A percentile compares a stretch with the other conserved stretches of the same genome.
These are phyloP conservation scores for Periophthalmus modestus DNA, from an alignment of 2,113 vertebrate species.

Conservation along the genomic window DNA sequence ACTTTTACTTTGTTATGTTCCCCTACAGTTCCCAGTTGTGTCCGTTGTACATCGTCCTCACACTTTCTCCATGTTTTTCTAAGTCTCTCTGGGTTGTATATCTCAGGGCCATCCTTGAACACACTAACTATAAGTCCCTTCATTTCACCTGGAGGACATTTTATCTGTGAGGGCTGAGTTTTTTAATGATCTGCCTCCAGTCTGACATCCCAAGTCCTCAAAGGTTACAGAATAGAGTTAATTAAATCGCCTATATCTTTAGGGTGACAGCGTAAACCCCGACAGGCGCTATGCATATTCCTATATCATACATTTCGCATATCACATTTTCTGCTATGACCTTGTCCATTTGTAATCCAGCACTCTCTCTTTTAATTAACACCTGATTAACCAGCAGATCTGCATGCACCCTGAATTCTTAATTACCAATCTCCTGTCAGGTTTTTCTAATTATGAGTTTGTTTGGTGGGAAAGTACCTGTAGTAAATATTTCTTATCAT, in stretches of 20 bases:
- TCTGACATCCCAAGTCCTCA: slow-evolving; percentile 38
- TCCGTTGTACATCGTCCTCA: background rate
- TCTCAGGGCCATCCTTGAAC: slow-evolving; percentile 27
- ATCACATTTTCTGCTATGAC: slow-evolving; percentile 1
- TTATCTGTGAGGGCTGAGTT: slow-evolving; percentile 21
- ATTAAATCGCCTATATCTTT: slow-evolving; percentile 52
- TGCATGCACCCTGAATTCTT: background rate
- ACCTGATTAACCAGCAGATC: slow-evolving; percentile 9
- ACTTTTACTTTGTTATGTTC: no score
- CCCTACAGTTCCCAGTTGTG: no score
- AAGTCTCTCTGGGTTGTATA: slow-evolving; percentile 8
- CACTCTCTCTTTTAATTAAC: slow-evolving; percentile 23
- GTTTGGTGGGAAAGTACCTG: no score
- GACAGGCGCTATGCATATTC: slow-evolving; percentile 40
- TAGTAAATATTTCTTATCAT: no score
- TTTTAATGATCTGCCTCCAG: slow-evolving; percentile 51
- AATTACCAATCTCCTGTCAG: background rate
- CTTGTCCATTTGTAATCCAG: slow-evolving; percentile 34
- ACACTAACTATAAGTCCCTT: slow-evolving; percentile 30
- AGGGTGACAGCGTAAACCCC: slow-evolving; percentile 17
- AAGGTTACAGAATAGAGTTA: slow-evolving; percentile 40
- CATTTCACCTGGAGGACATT: slow-evolving; percentile 33
- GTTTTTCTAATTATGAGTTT: no score
- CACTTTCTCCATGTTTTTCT: background rate
- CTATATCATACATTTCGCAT: slow-evolving; percentile 20